A percentile compares a stretch with the other conserved stretches of the same genome.
Evolutionary conservation across 1,140 invertebrate genomes (phyloP).

Genomic region (Hydropsyche tenuis): DNA sequence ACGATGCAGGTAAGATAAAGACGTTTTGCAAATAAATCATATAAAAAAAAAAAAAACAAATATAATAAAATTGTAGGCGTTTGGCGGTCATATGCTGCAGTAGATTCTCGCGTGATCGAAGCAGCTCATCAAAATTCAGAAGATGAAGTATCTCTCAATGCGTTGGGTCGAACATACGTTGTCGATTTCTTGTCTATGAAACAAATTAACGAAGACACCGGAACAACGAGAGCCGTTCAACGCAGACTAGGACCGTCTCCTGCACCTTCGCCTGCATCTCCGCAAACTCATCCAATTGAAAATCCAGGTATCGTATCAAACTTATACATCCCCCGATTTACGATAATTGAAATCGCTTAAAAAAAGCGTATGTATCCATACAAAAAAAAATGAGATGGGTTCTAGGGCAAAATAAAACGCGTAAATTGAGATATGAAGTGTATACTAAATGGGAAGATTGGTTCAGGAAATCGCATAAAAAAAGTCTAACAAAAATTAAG

Average conservation of each 20-base stretch:
- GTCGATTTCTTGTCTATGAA: slow-evolving; percentile 97
- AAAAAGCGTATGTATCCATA: no score
- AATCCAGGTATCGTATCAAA: slow-evolving; percentile 28
- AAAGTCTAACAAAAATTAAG: no score
- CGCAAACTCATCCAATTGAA: slow-evolving; percentile 38
- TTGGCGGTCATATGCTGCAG: slow-evolving; percentile 71
- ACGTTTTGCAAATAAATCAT: not conserved
- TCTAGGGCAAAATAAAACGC: no score
- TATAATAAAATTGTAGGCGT: no score
- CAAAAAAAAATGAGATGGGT: no score
- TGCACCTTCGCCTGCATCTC: slow-evolving; percentile 50
- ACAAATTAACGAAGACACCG: slow-evolving; percentile 97
- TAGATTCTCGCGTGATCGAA: slow-evolving; percentile 74
- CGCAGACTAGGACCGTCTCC: slow-evolving; percentile 63
- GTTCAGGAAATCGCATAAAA: no score
- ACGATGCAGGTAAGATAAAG: slow-evolving; percentile 79
- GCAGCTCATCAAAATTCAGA: slow-evolving; percentile 92
- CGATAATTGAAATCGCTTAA: no score
- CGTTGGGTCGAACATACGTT: slow-evolving; percentile 90
- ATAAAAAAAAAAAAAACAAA: not conserved
- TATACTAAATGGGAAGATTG: no score
- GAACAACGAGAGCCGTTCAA: slow-evolving; percentile 89
- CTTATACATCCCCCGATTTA: not conserved
- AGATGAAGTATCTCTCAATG: slow-evolving; percentile 92
- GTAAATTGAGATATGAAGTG: no score